A percentile compares a stretch with the other conserved stretches of the same genome.
Conservation (phyloP, 2,113 vertebrate species). For the Hassar affinis region DNA sequence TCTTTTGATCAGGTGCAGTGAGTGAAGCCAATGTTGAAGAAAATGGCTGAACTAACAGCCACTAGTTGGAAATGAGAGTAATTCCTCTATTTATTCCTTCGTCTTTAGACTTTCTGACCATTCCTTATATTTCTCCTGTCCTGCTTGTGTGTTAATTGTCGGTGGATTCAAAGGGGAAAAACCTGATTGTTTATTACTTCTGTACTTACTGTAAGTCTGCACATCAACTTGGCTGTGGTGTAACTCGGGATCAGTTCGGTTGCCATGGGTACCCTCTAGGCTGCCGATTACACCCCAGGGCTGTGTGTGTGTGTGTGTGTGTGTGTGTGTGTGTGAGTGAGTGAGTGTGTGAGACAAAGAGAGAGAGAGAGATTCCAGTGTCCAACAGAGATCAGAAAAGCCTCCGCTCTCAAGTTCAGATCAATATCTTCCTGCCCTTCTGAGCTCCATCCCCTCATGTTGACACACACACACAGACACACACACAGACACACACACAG, state of each 20-base stretch:
- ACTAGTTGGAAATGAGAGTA: background rate
- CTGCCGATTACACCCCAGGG: constrained; percentile 43
- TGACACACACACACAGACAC: constrained; percentile 5
- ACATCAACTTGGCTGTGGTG: constrained; percentile 26
- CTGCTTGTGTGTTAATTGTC: background rate
- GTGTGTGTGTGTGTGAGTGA: constrained; percentile 1
- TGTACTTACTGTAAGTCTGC: constrained; percentile 15
- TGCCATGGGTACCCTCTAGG: constrained; percentile 54
- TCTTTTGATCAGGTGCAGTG: constrained; percentile 26
- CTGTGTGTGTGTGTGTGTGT: constrained; percentile 28
- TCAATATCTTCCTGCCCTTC: constrained; percentile 75
- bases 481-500: background rate
- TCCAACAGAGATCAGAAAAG: constrained; percentile 86
- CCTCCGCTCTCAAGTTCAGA: constrained; percentile 85
- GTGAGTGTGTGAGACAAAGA: background rate
- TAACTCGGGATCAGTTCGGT: constrained; percentile 30
- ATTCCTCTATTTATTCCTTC: background rate
- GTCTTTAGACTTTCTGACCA: background rate
- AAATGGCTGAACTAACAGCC: constrained; percentile 1
- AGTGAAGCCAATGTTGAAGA: background rate
- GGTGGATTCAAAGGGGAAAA: background rate
- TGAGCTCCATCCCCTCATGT: constrained; percentile 25
- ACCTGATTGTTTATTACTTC: background rate
- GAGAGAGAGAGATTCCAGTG: constrained; percentile 60
- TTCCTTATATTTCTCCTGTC: background rate